A percentile compares a stretch with the other conserved stretches of the same genome.
These are phyloP conservation scores for Gastracanthus pulcherrimus DNA, from an alignment of 2,888 invertebrate genomes.

Conservation along the genomic window DNA sequence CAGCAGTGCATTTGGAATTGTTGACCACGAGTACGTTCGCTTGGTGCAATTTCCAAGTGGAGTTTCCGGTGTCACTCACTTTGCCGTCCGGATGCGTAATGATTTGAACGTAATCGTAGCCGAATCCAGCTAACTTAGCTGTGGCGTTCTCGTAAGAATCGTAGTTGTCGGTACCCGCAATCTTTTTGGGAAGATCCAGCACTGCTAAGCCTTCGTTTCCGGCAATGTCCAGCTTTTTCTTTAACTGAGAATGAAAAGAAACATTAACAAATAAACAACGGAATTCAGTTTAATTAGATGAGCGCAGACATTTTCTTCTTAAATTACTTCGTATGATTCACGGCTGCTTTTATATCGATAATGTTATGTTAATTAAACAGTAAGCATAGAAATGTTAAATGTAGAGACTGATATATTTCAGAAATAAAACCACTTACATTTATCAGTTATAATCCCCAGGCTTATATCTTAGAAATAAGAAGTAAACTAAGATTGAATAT, in stretches of 20 bases:
- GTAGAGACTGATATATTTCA: too few relatives aligned
- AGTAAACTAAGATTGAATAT: too few relatives aligned
- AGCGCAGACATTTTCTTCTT: too few relatives aligned
- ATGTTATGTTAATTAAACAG: too few relatives aligned
- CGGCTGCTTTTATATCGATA: too few relatives aligned
- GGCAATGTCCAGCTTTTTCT: neutral
- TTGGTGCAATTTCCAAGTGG: neutral
- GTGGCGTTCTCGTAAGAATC: neutral
- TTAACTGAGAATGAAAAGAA: neutral
- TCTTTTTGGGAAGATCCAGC: neutral
- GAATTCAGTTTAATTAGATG: neutral
- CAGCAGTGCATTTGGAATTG: neutral
- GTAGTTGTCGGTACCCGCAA: neutral
- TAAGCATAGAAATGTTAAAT: too few relatives aligned
- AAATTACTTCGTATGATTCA: too few relatives aligned
- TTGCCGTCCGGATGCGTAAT: neutral
- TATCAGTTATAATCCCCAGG: too few relatives aligned
- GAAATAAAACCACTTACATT: too few relatives aligned
- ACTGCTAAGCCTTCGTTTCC: neutral
- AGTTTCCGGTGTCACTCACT: neutral
- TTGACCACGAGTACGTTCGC: neutral
- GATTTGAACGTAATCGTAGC: neutral
- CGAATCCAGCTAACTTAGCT: neutral
- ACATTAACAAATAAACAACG: too few relatives aligned
- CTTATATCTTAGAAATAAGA: too few relatives aligned